Base-by-base conservation (phyloP, 2,888 invertebrate genomes). In the Drosophila rubida region DNA sequence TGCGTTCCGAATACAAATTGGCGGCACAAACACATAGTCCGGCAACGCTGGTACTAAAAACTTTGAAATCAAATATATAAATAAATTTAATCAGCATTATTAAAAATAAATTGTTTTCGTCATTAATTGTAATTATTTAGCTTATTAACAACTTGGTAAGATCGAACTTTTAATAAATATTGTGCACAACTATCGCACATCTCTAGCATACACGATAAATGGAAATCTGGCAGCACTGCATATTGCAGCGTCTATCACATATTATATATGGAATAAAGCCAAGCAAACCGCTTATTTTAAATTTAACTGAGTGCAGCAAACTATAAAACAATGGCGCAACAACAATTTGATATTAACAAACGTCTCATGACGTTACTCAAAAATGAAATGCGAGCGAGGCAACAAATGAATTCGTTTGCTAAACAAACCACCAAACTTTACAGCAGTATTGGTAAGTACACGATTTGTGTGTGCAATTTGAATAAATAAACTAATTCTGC, bases 341-440 rank as follows among this genome's bases (percentile, higher is more conserved):
- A 58, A 8, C 14, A 54, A 53, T 68, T 68, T 39, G 55, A 77
- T 8, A 53, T 19, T 4, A 44, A 35, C 2, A 46, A 48, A 11
- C 76, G 86, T 0, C 13, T 82, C 0, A 67, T 68, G 59, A 22
- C 41, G 11, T 41, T 82, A 39, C 22, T 57, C 2, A 49, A 37
- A 22, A 72, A 67, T 0, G 66, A 82, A 46, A 42, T 45, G 4
- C 32, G 23, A 1, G 7, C 73, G 11, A 39, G 69, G 11, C 30
- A 58, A 19, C 19, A 23, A 27, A 62, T 27, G 61, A 62, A 35
- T n/a, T 14, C 1, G 1, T 7, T 66, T 14, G 55, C 64, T 9
- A 85, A 80, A 22, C 44, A 53, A 8, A 60, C 42, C n/a, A 45
- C 55, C 1, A 73, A 63, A 58, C 59, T 67, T 11, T 30, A 57